Evolutionary conservation across 2,113 vertebrate species (phyloP).

Genomic region (Eptesicus fuscus): DNA sequence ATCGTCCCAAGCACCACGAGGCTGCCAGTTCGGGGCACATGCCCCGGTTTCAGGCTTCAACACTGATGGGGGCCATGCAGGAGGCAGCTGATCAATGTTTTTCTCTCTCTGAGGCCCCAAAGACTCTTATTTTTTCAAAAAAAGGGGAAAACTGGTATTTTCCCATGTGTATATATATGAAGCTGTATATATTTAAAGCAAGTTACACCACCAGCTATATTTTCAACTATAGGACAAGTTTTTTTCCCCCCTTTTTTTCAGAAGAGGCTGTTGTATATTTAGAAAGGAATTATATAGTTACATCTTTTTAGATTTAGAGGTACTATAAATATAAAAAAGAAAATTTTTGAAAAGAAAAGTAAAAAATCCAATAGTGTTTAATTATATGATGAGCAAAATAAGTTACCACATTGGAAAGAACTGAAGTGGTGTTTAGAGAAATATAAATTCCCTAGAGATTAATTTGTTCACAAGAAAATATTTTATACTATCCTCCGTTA

Average conservation of each 20-base stretch:
- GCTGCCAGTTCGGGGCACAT: too few species aligned
- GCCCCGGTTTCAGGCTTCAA: neutral
- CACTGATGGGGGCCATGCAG: neutral
- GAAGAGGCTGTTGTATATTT: neutral
- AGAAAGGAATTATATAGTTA: conserved; percentile 14
- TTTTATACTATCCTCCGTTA: neutral
- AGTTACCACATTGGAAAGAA: neutral
- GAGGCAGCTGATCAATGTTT: neutral
- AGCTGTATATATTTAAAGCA: neutral
- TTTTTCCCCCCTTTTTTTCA: neutral
- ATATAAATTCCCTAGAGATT: neutral
- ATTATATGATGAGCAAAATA: conserved; percentile 7
- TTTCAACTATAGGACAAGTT: neutral
- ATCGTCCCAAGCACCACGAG: neutral
- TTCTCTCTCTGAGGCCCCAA: too few species aligned
- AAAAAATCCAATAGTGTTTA: neutral
- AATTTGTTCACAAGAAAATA: neutral
- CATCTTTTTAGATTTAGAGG: conserved; percentile 17
- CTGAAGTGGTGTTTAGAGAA: neutral
- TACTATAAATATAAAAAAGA: neutral
- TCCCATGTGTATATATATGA: neutral
- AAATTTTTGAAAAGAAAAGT: conserved; percentile 49
- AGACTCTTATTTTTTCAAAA: neutral
- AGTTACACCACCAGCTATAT: neutral
- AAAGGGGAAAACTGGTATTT: neutral